Evolutionary conservation across 2,797 vertebrate genomes (phyloP), one percentile per base, ranked within the genome.

Genomic region (Cirrhinus molitorella): DNA sequence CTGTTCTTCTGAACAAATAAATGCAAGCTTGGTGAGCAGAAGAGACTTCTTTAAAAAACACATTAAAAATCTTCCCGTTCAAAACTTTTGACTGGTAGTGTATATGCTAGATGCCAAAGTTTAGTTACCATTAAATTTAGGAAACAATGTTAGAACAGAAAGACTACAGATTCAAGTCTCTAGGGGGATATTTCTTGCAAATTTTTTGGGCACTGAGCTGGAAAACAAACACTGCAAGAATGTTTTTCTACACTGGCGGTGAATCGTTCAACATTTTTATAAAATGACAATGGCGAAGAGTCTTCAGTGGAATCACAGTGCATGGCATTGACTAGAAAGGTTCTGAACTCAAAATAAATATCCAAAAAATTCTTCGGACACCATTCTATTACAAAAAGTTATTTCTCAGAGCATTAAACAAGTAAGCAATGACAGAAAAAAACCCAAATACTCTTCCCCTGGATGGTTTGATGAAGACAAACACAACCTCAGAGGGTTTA

Each of bases 401-500:
- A 21, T 45, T 31, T 55, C 51, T 57, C 51, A 71, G n/a, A 45
- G 17, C 23, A 25, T 17, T 51, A 13, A 78, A 51, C 12, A 19
- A 63, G 23, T 34, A 9, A 3, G 19, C 25, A 78, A 31, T 78
- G 67, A 28, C 14, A 14, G 5, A 78, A 43, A 34, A 21, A 72
- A 55, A 25, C n/a, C 2, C 6, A 19, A 80, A 31, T 3, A 31
- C 40, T 81, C 65, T 66, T 55, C 13, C 47, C 25, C 16, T 3
- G 17, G 37, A 47, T 23, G 40, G 51, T 83, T 76, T 80, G 51
- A 75, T 49, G 23, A 59, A 78, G 37, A 81, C 34, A 82, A 82
- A 34, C 66, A 9, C 19, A 83, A 79, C 23, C 37, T 11, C 17
- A 63, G 47, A 31, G 61, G 40, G 78, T 84, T 88, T 82, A 82